A percentile compares a stretch with the other conserved stretches of the same genome.
Conservation (phyloP, 1,140 invertebrate genomes). For the Helicoverpa armigera region DNA sequence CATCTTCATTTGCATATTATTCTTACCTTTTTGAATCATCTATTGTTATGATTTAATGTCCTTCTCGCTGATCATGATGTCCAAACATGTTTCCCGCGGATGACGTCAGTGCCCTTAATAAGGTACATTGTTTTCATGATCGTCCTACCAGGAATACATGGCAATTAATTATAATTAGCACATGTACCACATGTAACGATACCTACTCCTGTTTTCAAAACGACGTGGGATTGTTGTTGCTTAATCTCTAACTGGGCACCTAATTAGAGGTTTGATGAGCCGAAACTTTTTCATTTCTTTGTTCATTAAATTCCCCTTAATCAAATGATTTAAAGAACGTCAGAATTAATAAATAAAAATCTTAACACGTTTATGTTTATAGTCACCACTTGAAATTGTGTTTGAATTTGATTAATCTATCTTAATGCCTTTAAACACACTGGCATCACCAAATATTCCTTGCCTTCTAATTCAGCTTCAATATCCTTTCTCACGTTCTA, state of each 20-base stretch:
- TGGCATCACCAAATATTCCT: background rate
- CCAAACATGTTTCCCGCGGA: constrained; percentile 21
- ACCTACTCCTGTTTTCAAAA: background rate
- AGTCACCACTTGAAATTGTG: background rate
- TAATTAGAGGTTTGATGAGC: background rate
- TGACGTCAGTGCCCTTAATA: constrained; percentile 48
- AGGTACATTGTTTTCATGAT: constrained; percentile 35
- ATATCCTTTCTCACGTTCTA: constrained; percentile 32
- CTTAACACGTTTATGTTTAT: no score
- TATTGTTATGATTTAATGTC: background rate
- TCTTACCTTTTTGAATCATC: background rate
- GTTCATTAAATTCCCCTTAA: no score
- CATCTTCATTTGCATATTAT: background rate
- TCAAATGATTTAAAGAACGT: no score
- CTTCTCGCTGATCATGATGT: background rate
- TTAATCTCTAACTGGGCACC: background rate
- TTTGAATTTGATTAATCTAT: background rate
- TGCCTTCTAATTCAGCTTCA: background rate
- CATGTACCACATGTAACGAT: background rate
- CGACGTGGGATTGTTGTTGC: background rate
- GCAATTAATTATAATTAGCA: constrained; percentile 7
- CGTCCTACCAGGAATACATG: constrained; percentile 7
- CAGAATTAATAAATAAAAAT: no score
- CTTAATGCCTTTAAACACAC: background rate
- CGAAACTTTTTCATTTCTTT: no score